Base-by-base conservation (phyloP, 1,140 invertebrate species). In the Bombus soroeensis region DNA sequence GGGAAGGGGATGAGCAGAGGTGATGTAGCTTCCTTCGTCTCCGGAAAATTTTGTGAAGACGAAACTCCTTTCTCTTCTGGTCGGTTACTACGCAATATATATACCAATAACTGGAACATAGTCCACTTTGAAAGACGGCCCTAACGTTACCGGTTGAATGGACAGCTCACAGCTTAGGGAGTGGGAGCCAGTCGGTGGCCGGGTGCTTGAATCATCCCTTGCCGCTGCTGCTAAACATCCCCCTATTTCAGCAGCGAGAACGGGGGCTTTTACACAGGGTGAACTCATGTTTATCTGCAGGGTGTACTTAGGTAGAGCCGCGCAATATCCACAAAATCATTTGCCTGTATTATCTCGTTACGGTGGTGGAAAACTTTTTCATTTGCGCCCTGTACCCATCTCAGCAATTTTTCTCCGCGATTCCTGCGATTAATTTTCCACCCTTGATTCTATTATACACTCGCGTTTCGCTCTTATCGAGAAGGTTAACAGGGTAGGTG, bases 191-290 rank as follows among this genome's bases (percentile, higher is more conserved):
- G 70, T 81, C 74, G 83, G 83, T 83, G 80, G 86, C 83, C 74
- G 88, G 71, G 76, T 88, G 75, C 80, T 88, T 89, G 86, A 89
- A 88, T 89, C 88, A 89, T 89, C 83, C 86, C 83, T 87, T 74
- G 79, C 74, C 28, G 53, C 39, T 77, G 25, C 83, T 81, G 86
- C 86, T 89, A 88, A 85, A 86, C 88, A 88, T 85, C 88, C 83
- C 82, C 78, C 83, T 85, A 76, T 85, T 88, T 83, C 75, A 82
- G 59, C 53, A 86, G 59, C 72, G 28, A 41, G 41, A n/a, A 34
- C 47, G 9, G 53, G 66, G 73, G 37, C 37, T 74, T 86, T 73
- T 81, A 88, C 77, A 76, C 72, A 47, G 70, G 83, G 75, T 87
- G 75, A 84, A 84, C 78, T 74, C 73, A 64, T 88, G 78, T 88